Evolutionary conservation across 2,888 invertebrate species (phyloP), one percentile per base, ranked within the genome.

Genomic region (Spisula subtruncata): DNA sequence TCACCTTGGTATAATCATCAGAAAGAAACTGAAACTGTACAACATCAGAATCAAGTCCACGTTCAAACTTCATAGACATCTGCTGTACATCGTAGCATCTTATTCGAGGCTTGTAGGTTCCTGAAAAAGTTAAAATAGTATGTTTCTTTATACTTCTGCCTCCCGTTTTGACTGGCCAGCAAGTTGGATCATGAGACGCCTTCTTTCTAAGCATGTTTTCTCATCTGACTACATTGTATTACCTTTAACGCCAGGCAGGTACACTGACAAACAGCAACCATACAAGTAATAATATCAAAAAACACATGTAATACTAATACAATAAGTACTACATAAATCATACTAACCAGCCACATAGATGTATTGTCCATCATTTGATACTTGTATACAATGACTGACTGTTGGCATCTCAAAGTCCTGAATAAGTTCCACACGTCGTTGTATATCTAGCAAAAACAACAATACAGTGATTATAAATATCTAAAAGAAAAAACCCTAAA

Each of bases 341-440:
- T 25, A 56, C 56, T 60, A 92, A 97, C 99, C 99, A 56, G 99
- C 98, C 0, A 98, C 98, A 96, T 99, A 97, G 91, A 99, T 98
- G 96, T 98, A 99, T 93, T 99, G 98, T 29, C 98, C 98, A 97
- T 99, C 99, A 94, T 98, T 98, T 14, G 99, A 98, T 92, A 98
- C 97, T 95, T 98, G 97, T 41, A 99, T 97, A 85, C 98, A 98
- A 29, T 98, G 98, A 96, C 99, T 99, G 0, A 99, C 98, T 83
- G 98, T 98, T 46, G 99, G 99, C 99, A 99, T 99, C 94, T 99
- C 99, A 97, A 99, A 99, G 96, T 99, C 99, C 97, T 99, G 99
- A 93, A 99, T 98, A 75, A 99, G 98, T 97, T 99, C 99, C 94
- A 99, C 99, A 96, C 99, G 97, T 94, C 98, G 97, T 93, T 99